A percentile compares a stretch with the other conserved stretches of the same genome.
Conservation (phyloP, 2,888 invertebrate species). For the Cotesia congregata region DNA sequence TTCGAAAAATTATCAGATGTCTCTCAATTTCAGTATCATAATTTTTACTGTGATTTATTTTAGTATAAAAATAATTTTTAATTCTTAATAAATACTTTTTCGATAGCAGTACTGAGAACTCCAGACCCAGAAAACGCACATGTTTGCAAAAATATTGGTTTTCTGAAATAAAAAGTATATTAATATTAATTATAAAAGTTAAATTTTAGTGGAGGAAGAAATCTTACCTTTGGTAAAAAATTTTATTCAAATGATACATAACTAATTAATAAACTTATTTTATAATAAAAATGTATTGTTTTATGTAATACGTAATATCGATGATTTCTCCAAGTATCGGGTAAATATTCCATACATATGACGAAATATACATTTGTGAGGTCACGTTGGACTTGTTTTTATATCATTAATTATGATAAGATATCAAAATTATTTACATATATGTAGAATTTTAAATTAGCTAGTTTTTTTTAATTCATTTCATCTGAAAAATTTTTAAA, state of each 20-base stretch:
- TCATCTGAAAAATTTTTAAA: too few relatives aligned
- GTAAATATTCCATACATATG: constrained; percentile 31
- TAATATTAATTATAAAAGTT: neutral
- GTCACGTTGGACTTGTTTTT: neutral
- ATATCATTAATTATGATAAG: neutral
- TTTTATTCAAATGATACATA: constrained; percentile 22
- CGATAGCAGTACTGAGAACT: neutral
- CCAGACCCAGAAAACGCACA: neutral
- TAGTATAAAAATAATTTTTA: too few relatives aligned
- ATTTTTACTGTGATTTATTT: neutral
- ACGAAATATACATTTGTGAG: constrained; percentile 22
- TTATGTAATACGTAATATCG: neutral
- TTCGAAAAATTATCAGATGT: too few relatives aligned
- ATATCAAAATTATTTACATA: neutral
- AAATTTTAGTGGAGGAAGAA: neutral
- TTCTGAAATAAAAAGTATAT: neutral
- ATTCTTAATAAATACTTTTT: neutral
- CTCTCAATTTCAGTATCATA: too few relatives aligned
- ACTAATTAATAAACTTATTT: neutral
- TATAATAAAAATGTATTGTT: neutral
- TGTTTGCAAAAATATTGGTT: neutral
- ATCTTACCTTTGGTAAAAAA: constrained; percentile 11
- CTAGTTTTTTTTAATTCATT: neutral
- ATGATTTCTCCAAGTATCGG: neutral
- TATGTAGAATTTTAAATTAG: neutral